phyloP scores from a whole-genome alignment of 2,797 vertebrate genomes.

The Sebastes goodei region DNA sequence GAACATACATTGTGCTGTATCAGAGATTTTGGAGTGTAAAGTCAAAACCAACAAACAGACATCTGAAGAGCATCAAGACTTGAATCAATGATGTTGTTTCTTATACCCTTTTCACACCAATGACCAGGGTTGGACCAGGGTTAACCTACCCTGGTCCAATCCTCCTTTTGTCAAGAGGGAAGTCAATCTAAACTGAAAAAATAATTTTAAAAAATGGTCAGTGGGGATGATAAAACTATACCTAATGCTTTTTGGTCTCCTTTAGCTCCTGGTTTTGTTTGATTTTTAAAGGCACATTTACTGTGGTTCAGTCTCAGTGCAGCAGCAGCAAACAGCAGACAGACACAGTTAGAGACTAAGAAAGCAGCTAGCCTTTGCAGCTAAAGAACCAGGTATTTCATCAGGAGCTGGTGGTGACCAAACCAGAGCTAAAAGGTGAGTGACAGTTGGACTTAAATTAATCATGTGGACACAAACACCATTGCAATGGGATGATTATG shows the following conservation, averaged over 20 bases:
- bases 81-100: neutral
- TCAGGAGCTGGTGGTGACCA: neutral
- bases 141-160: no score
- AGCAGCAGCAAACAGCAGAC: neutral
- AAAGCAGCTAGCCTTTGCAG: neutral
- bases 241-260: neutral
- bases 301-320: no score
- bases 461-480: neutral
- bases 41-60: neutral
- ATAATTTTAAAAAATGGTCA: no score
- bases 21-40: neutral
- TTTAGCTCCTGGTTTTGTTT: neutral
- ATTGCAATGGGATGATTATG: accelerated
- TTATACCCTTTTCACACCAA: neutral
- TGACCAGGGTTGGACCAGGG: no score
- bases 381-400: neutral
- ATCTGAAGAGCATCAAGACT: neutral
- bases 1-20: neutral
- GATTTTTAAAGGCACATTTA: neutral
- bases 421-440: neutral
- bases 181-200: accelerated
- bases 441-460: neutral
- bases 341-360: neutral
- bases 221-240: no score
- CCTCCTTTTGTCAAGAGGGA: neutral